phyloP scores from a whole-genome alignment of 2,113 vertebrate genomes.

The Danio rerio region DNA sequence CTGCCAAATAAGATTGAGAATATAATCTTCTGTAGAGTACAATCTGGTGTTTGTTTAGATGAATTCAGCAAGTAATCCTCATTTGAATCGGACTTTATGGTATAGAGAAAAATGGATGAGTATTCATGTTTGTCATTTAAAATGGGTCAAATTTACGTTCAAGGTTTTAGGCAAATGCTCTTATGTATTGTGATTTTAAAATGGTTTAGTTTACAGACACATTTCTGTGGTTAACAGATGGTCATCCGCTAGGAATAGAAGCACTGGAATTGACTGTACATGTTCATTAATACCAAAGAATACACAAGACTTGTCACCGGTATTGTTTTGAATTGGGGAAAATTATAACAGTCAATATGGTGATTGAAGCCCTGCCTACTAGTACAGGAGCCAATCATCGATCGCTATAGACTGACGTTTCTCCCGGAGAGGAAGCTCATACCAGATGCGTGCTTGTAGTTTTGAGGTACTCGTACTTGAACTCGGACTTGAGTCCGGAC shows the following conservation, averaged over 20 bases:
- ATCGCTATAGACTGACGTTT: too few species aligned
- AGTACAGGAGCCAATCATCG: too few species aligned
- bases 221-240: neutral
- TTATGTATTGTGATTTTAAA: neutral
- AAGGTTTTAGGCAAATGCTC: neutral
- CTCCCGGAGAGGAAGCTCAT: too few species aligned
- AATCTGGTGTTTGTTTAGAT: neutral
- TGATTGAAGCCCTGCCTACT: too few species aligned
- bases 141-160: neutral
- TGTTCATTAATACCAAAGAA: neutral
- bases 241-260: neutral
- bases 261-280: neutral
- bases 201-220: neutral
- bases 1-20: neutral
- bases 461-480: too few species aligned
- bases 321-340: too few species aligned
- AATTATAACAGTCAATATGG: too few species aligned
- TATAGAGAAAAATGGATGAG: neutral
- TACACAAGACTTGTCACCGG: too few species aligned
- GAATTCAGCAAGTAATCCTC: conserved; percentile 9
- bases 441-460: too few species aligned
- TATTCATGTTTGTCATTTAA: conserved; percentile 5
- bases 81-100: conserved; percentile 7
- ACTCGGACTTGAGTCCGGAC: too few species aligned
- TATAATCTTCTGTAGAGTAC: neutral